A percentile compares a stretch with the other conserved stretches of the same genome.
These are phyloP conservation scores for Tyto alba DNA, from an alignment of 2,113 vertebrate species.

Conservation along the genomic window DNA sequence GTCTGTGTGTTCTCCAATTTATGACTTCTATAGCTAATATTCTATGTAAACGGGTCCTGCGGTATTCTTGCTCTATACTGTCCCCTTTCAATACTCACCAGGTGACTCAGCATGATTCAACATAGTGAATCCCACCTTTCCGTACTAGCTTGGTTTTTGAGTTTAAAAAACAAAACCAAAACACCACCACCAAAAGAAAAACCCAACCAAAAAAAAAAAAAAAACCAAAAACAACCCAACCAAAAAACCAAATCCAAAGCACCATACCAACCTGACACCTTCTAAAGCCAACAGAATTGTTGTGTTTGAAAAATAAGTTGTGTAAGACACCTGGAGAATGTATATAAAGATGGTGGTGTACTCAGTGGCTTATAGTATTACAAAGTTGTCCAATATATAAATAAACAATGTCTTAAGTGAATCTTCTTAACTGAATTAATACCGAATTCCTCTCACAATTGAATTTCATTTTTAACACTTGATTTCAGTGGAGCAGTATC, in stretches of 20 bases:
- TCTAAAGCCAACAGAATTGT: background rate
- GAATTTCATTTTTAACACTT: background rate
- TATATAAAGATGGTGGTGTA: background rate
- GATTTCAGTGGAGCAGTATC: background rate
- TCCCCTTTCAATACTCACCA: background rate
- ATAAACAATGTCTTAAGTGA: background rate
- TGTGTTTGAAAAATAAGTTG: background rate
- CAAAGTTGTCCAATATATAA: background rate
- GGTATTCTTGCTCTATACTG: background rate
- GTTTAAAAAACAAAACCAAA: background rate
- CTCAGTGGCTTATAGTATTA: background rate
- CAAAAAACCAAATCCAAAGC: background rate
- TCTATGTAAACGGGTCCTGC: background rate
- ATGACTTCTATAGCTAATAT: background rate
- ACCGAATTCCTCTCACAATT: background rate
- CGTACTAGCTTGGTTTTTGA: background rate
- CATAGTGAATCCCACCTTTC: background rate
- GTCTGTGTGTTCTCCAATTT: slow-evolving; percentile 30
- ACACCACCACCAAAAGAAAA: background rate
- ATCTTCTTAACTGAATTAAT: background rate
- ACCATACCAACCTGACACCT: background rate
- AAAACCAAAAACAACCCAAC: background rate
- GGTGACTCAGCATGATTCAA: background rate
- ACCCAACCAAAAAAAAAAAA: background rate
- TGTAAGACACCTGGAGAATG: background rate